Base-by-base conservation (phyloP, 2,797 vertebrate species). In the Oryzias sinensis region DNA sequence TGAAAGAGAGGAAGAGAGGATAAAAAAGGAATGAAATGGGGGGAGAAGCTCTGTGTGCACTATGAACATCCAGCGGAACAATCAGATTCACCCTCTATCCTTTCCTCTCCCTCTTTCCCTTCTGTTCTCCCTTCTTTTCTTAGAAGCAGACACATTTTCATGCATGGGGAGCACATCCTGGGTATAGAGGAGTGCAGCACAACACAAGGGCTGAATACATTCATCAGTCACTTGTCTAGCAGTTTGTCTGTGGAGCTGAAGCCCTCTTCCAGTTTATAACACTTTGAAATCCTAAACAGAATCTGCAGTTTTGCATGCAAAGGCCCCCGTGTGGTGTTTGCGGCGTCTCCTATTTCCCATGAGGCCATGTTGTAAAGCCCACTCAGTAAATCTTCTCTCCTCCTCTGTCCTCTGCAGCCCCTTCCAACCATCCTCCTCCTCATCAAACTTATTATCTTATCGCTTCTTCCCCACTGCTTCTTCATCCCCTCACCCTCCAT, bases 61-160 rank as follows among this genome's bases (percentile, higher is more conserved):
- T 87, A 84, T 78, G 73, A 87, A 77, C 75, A 80, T 82, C 75
- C 78, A 88, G 81, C 56, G 65, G 81, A 88, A 89, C 87, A 88
- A 88, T 89, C 85, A 68, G 68, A 87, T 86, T 86, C 80, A 54
- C 62, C 76, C 79, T 76, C 69, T 69, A 62, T 54, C 66, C 63
- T 52, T 48, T 62, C 27, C 51, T 18, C 48, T 51, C 58, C 18
- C 40, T 41, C 56, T 16, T n/a, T 50, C 27, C 17, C 49, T 27
- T 25, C 33, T 37, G 33, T 37, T 37, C 33, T 24, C 55, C 9
- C 54, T 71, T 59, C 56, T 57, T 63, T 56, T 43, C 69, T 68
- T 53, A 62, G 56, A 50, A 55, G 42, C 56, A 57, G 44, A 54
- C n/a, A 51, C 40, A 51, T 62, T 56, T 27, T 54, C 44, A 59